These are phyloP conservation scores for Amniataba percoides DNA, from an alignment of 2,797 vertebrate genomes.

Conservation along the genomic window DNA sequence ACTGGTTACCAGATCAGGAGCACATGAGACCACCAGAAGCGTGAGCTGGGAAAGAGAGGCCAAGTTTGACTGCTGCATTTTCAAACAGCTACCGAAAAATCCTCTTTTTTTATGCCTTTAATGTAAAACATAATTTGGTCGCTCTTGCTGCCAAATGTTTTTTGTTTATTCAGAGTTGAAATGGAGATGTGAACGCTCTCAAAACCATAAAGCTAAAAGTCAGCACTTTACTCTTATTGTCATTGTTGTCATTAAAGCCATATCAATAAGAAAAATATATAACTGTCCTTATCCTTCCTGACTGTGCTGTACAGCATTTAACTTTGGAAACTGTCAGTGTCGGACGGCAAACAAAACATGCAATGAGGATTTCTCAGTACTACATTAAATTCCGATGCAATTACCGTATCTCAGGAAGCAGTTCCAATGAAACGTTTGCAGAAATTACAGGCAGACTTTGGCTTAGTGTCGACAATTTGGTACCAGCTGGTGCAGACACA, in stretches of 20 bases:
- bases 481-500: slow-evolving; percentile 59
- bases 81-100: too few relatives aligned
- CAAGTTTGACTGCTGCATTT: too few relatives aligned
- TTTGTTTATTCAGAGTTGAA: not conserved
- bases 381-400: slow-evolving; percentile 17
- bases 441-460: slow-evolving; percentile 42
- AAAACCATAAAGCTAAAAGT: not conserved
- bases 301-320: not conserved
- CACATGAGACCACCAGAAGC: too few relatives aligned
- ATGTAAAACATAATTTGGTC: not conserved
- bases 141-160: not conserved
- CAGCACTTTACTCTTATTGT: not conserved
- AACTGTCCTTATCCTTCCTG: not conserved
- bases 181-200: not conserved
- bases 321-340: slow-evolving; percentile 12
- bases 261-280: not conserved
- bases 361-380: slow-evolving; percentile 3
- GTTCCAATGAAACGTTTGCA: slow-evolving; percentile 29
- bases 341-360: slow-evolving; percentile 24
- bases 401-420: slow-evolving; percentile 21
- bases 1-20: too few relatives aligned
- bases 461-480: slow-evolving; percentile 37
- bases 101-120: too few relatives aligned
- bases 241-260: slow-evolving; percentile 1
- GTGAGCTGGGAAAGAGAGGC: too few relatives aligned